Evolutionary conservation across 2,888 invertebrate species (phyloP).

Genomic region (Emmelina monodactyla): DNA sequence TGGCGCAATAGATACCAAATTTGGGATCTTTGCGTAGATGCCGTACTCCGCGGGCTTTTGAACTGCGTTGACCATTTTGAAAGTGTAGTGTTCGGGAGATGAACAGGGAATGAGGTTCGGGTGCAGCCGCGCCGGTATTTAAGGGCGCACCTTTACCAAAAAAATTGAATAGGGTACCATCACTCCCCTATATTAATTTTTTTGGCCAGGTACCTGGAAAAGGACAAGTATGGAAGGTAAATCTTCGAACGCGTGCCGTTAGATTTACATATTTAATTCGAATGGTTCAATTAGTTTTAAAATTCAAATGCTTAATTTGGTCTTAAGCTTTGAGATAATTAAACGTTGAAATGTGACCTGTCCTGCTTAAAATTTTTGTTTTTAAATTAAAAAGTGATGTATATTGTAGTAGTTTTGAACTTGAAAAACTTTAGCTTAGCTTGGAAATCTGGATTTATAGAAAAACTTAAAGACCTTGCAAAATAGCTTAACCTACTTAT

Average conservation of each 20-base stretch:
- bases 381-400: too few species aligned
- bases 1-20: slow-evolving; percentile 61
- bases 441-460: too few species aligned
- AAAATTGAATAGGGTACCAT: slow-evolving; percentile 47
- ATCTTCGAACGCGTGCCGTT: slow-evolving; percentile 51
- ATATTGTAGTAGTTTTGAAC: too few species aligned
- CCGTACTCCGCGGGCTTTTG: slow-evolving; percentile 19
- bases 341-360: too few species aligned
- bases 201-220: slow-evolving; percentile 46
- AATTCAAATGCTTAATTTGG: slow-evolving; percentile 9
- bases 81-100: slow-evolving; percentile 27
- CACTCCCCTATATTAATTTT: slow-evolving; percentile 44
- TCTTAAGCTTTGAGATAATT: too few species aligned
- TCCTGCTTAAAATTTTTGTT: too few species aligned
- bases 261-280: slow-evolving; percentile 26
- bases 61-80: slow-evolving; percentile 32
- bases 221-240: slow-evolving; percentile 25
- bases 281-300: slow-evolving; percentile 15
- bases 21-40: slow-evolving; percentile 24
- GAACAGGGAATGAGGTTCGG: slow-evolving; percentile 42
- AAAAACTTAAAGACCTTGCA: too few species aligned
- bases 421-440: too few species aligned
- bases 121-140: slow-evolving; percentile 34
- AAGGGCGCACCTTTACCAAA: slow-evolving; percentile 43
- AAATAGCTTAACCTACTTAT: too few species aligned